phyloP scores from a whole-genome alignment of 1,140 invertebrate genomes.

The Apis dorsata region DNA sequence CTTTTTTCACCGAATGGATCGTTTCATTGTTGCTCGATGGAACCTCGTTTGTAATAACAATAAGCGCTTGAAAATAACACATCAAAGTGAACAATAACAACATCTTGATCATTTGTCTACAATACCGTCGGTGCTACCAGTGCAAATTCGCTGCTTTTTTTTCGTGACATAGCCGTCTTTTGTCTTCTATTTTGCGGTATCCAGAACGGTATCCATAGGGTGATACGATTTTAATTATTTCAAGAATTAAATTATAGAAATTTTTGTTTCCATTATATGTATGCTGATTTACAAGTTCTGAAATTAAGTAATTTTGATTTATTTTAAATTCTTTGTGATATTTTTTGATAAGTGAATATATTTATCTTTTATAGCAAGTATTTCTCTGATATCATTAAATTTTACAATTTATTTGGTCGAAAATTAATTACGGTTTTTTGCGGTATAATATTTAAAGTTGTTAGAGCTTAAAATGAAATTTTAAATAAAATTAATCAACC shows the following conservation, averaged over 20 bases:
- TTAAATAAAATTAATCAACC: no score
- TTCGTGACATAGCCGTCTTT: conserved; percentile 31
- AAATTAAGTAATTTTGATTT: background rate
- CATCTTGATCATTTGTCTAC: conserved; percentile 17
- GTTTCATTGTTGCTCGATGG: background rate
- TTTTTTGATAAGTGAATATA: background rate
- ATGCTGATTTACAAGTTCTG: background rate
- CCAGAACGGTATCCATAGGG: background rate
- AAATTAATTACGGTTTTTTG: no score
- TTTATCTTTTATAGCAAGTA: no score
- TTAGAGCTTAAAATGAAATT: no score
- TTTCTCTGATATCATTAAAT: no score
- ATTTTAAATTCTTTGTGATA: background rate
- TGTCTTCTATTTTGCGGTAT: conserved; percentile 30
- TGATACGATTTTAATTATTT: background rate
- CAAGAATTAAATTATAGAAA: background rate
- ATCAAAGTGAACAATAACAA: conserved; percentile 29
- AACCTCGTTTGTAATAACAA: background rate
- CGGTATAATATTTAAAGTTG: no score
- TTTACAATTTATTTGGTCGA: no score
- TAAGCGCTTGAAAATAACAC: conserved; percentile 17
- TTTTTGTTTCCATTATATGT: background rate
- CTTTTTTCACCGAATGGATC: background rate
- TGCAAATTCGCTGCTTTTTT: conserved; percentile 19
- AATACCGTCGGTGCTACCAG: background rate